These are phyloP conservation scores for Harpegnathos saltator DNA, from an alignment of 1,140 invertebrate species.

Conservation along the genomic window DNA sequence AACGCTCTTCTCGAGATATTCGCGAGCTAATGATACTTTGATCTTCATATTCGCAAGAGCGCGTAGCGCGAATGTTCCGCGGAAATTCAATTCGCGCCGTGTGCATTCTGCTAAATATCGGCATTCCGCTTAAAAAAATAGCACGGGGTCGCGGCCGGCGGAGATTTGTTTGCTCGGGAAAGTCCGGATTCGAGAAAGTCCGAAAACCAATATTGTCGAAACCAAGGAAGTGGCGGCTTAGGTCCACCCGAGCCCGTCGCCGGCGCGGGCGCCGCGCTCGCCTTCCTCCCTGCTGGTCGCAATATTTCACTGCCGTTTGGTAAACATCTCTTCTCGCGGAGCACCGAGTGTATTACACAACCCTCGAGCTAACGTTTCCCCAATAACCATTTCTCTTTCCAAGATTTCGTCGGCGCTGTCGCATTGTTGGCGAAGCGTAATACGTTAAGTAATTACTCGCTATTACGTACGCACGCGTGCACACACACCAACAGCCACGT, in stretches of 20 bases:
- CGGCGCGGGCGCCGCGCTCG: neutral
- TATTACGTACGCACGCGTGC: neutral
- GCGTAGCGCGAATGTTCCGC: neutral
- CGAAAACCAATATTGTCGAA: constrained; percentile 69
- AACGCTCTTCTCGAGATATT: neutral
- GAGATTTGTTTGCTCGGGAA: constrained; percentile 63
- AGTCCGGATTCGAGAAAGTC: constrained; percentile 64
- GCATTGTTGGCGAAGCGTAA: constrained; percentile 49
- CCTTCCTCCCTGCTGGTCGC: constrained; percentile 20
- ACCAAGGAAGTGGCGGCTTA: constrained; percentile 58
- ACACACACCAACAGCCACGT: neutral
- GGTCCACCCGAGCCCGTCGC: constrained; percentile 29
- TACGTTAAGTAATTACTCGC: constrained; percentile 56
- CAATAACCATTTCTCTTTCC: constrained; percentile 62
- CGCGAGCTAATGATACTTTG: neutral
- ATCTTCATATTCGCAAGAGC: neutral
- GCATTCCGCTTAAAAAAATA: constrained; percentile 58
- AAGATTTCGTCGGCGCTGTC: constrained; percentile 53
- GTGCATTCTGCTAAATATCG: neutral
- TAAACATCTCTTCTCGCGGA: constrained; percentile 64
- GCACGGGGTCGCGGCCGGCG: neutral
- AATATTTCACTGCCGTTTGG: constrained; percentile 64
- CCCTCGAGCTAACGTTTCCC: constrained; percentile 52
- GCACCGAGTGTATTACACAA: constrained; percentile 58
- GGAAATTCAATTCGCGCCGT: neutral